Evolutionary conservation across 2,888 invertebrate genomes (phyloP).

Genomic region (Conchocele bisecta): DNA sequence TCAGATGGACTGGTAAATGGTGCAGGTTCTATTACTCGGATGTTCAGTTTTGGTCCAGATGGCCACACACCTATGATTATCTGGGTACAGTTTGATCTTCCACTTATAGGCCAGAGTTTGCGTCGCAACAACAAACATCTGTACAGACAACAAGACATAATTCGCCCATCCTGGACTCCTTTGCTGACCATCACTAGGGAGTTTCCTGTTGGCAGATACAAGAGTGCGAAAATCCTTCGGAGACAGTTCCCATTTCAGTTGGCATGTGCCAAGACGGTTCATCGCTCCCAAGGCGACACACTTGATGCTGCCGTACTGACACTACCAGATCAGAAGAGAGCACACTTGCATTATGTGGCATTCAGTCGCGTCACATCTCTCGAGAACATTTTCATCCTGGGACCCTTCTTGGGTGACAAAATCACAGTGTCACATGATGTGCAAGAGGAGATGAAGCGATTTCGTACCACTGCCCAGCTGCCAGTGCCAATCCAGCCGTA

Average conservation of each 20-base stretch:
- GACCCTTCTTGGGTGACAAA: slow-evolving; percentile 7
- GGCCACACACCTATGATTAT: background rate
- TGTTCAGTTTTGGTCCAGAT: background rate
- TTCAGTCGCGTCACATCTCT: slow-evolving; percentile 22
- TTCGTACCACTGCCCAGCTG: background rate
- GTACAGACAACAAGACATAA: slow-evolving; percentile 3
- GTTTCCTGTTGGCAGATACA: slow-evolving; percentile 22
- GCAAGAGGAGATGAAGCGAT: slow-evolving; percentile 22
- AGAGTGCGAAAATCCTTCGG: slow-evolving; percentile 14
- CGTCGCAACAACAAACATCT: slow-evolving; percentile 17
- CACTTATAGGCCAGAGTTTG: slow-evolving; percentile 14
- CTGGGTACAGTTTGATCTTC: slow-evolving; percentile 24
- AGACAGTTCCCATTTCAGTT: slow-evolving; percentile 34
- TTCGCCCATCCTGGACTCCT: slow-evolving; percentile 35
- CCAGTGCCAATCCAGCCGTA: background rate
- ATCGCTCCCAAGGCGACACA: slow-evolving; percentile 41
- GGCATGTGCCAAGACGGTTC: slow-evolving; percentile 37
- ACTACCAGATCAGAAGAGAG: slow-evolving; percentile 8
- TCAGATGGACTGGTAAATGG: background rate
- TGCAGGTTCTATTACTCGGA: background rate
- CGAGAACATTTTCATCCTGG: slow-evolving; percentile 22
- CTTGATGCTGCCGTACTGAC: slow-evolving; percentile 9
- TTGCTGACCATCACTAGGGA: slow-evolving; percentile 17
- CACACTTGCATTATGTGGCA: slow-evolving; percentile 43
- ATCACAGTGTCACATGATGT: slow-evolving; percentile 16